Conservation (phyloP, 2,888 invertebrate species). For the Epinotia demarniana region DNA sequence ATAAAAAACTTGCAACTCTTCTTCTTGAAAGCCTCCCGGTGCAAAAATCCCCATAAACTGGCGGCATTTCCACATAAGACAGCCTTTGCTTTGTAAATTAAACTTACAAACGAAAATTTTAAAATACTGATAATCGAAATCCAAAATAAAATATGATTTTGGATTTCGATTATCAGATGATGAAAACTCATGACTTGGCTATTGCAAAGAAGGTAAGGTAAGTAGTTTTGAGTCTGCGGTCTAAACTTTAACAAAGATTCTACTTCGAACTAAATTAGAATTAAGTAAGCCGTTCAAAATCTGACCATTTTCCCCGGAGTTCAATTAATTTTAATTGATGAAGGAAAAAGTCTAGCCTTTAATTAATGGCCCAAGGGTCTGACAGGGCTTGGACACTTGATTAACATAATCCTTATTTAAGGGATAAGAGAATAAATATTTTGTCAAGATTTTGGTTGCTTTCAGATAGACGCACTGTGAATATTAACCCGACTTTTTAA, state of each 20-base stretch:
- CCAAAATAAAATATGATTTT: too few relatives aligned
- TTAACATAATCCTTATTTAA: conserved; percentile 19
- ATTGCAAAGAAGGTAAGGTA: too few relatives aligned
- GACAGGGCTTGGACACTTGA: conserved; percentile 7
- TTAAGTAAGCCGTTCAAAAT: conserved; percentile 1
- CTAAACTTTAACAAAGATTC: not conserved
- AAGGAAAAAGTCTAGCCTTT: conserved; percentile 16
- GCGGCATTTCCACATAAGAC: too few relatives aligned
- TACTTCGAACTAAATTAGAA: not conserved
- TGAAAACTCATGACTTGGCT: too few relatives aligned
- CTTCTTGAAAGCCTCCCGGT: too few relatives aligned
- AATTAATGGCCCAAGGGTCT: conserved; percentile 9
- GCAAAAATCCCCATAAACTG: too few relatives aligned
- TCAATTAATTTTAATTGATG: conserved; percentile 30
- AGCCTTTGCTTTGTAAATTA: too few relatives aligned
- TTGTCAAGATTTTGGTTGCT: not conserved
- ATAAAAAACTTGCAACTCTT: too few relatives aligned
- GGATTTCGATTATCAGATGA: too few relatives aligned
- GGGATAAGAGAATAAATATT: conserved; percentile 11
- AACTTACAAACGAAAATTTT: too few relatives aligned
- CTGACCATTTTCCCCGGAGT: not conserved
- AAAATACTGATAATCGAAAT: too few relatives aligned
- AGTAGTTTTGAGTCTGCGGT: too few relatives aligned
- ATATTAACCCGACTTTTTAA: not conserved
- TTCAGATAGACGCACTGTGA: not conserved